These are phyloP conservation scores for Loxodonta africana DNA, from an alignment of 2,113 vertebrate species.

Conservation along the genomic window DNA sequence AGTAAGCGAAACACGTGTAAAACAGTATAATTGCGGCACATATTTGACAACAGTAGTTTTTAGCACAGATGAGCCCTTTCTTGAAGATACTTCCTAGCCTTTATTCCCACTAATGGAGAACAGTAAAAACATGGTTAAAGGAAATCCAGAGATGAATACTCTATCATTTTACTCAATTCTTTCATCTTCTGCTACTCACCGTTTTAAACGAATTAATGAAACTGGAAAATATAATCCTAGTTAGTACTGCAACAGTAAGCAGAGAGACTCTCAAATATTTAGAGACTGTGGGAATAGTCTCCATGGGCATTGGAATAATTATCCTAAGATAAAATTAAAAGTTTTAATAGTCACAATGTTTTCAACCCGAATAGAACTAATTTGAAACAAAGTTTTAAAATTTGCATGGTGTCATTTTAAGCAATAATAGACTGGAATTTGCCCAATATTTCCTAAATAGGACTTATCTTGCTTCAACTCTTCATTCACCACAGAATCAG, in stretches of 20 bases:
- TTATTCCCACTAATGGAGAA: neutral
- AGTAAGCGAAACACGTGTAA: constrained; percentile 22
- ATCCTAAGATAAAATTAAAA: constrained; percentile 45
- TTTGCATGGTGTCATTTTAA: neutral
- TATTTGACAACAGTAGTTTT: neutral
- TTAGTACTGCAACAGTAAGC: neutral
- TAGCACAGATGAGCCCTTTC: neutral
- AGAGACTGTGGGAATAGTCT: neutral
- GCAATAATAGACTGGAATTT: neutral
- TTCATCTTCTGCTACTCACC: neutral
- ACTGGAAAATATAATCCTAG: neutral
- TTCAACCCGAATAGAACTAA: neutral
- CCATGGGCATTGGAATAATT: neutral
- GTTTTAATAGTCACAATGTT: constrained; percentile 21
- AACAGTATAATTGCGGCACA: constrained; percentile 28
- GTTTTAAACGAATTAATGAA: constrained; percentile 9
- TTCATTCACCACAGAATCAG: neutral
- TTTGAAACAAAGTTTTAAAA: neutral
- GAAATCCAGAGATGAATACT: neutral
- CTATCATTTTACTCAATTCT: neutral
- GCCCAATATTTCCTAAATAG: neutral
- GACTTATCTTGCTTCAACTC: neutral
- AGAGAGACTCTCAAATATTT: neutral
- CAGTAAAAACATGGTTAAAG: neutral
- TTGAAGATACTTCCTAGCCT: neutral